Evolutionary conservation across 2,113 vertebrate species (phyloP), one percentile per base, ranked within the genome.

Genomic region (Epinephelus lanceolatus): DNA sequence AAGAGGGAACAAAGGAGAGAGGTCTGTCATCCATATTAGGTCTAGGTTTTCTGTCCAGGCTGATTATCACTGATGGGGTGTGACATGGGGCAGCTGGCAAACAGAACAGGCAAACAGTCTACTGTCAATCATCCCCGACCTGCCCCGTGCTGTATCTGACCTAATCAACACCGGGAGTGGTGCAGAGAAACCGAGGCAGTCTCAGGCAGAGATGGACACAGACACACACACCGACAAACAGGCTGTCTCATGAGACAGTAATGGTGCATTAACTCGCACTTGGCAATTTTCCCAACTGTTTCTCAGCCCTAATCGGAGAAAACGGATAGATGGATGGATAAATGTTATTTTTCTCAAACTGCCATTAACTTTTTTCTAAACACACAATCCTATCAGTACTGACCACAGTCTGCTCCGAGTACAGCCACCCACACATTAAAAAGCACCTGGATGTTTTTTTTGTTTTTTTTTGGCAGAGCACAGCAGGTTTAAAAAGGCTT

Each of bases 111-210:
- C 84, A 85, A 87, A 86, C 83, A 69, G 56, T 80, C 62, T 76
- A 61, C 84, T 88, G 93, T 63, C 92, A 94, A 87, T 91, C 92
- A 89, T 81, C 18, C 33, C 57, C n/a, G 70, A 86, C 89, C 90
- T 81, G 57, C 40, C 47, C 13, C 47, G 42, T 70, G 65, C 78
- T 86, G 62, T 45, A 37, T 69, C 52, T 65, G 74, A 86, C 71
- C 90, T 56, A 52, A 90, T 85, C 76, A 88, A 71, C 84, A 81
- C 10, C 5, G 19, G 68, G 68, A 6, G 68, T 30, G 47, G 82
- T 49, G 53, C 75, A 51, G 60, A 73, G 60, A 72, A 66, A 78
- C 53, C 15, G 33, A 73, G 60, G 49, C 15, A 2, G 42, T 23
- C 60, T 71, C 67, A 71, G 68, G 9, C 59, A 60, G 65, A 17